Conservation (phyloP, 2,113 vertebrate genomes). For the Eira barbara region DNA sequence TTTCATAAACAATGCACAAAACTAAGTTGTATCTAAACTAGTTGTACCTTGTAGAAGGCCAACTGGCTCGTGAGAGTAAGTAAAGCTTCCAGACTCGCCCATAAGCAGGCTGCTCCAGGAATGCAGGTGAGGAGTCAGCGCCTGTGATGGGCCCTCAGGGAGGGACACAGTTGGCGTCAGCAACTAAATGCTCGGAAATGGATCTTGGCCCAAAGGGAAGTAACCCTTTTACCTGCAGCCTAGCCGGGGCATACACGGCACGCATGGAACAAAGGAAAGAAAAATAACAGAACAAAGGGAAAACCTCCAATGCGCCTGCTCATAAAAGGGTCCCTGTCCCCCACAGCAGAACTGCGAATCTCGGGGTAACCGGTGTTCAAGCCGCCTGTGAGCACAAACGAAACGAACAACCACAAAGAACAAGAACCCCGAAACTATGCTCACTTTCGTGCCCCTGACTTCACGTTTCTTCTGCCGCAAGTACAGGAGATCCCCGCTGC, state of each 20-base stretch:
- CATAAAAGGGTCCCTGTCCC: rapidly evolving
- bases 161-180: neutral
- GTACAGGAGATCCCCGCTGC: too few relatives aligned
- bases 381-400: neutral
- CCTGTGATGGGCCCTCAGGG: rapidly evolving
- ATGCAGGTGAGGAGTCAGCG: rapidly evolving
- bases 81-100: neutral
- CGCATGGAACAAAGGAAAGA: neutral
- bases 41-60: neutral
- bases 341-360: rapidly evolving
- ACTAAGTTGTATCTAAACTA: neutral
- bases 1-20: neutral
- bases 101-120: neutral
- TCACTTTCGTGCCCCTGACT: neutral
- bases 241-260: rapidly evolving
- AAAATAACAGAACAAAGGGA: rapidly evolving
- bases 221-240: neutral
- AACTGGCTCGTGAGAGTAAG: neutral
- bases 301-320: rapidly evolving
- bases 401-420: rapidly evolving
- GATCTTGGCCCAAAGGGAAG: neutral
- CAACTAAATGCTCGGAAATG: neutral
- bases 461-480: neutral
- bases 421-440: neutral
- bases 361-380: neutral